phyloP scores from a whole-genome alignment of 2,113 vertebrate genomes.

The Puntigrus tetrazona region DNA sequence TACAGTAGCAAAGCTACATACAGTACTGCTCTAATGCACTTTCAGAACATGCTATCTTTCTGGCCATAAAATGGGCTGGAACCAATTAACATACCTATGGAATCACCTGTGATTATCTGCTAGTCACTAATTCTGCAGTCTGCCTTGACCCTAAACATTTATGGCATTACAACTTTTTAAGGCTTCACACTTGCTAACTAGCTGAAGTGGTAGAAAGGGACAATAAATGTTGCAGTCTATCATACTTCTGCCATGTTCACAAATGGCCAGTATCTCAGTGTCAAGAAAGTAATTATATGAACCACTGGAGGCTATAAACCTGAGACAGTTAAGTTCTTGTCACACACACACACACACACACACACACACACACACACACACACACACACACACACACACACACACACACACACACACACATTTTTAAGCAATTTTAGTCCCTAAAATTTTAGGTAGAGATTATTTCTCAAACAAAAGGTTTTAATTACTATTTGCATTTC shows the following conservation, averaged over 20 bases:
- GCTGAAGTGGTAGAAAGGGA: not conserved
- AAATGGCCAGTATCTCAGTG: conserved; percentile 29
- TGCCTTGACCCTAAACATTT: conserved; percentile 28
- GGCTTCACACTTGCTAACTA: conserved; percentile 21
- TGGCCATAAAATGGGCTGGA: not conserved
- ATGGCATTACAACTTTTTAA: conserved; percentile 3
- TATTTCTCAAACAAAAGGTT: not conserved
- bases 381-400: too few relatives aligned
- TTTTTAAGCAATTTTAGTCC: too few relatives aligned
- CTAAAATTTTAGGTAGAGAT: not conserved
- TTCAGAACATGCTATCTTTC: not conserved
- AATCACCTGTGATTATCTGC: too few relatives aligned
- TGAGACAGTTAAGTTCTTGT: conserved; percentile 53
- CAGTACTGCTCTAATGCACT: not conserved
- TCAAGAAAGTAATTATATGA: conserved; percentile 46
- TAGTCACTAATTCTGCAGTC: not conserved
- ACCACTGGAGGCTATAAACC: conserved; percentile 2
- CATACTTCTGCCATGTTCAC: conserved; percentile 25
- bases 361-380: too few relatives aligned
- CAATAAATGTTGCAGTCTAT: not conserved
- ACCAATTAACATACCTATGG: not conserved
- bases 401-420: too few relatives aligned
- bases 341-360: too few relatives aligned
- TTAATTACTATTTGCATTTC: not conserved
- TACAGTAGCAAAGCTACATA: not conserved